These are phyloP conservation scores for Solea solea DNA, from an alignment of 2,113 vertebrate genomes.

Conservation along the genomic window DNA sequence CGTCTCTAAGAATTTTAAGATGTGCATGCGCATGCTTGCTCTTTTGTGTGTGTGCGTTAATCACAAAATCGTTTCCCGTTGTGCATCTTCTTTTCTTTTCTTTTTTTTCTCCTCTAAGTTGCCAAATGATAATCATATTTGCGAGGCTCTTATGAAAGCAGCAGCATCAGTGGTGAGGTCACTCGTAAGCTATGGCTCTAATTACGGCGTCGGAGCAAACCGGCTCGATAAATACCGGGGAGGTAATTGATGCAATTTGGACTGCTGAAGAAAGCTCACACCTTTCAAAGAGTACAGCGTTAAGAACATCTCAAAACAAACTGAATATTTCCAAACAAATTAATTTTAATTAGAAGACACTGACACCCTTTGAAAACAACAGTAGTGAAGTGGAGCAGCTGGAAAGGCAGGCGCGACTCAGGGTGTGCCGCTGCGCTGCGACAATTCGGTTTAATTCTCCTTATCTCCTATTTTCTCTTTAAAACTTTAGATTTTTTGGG, in stretches of 20 bases:
- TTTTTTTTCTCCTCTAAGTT: background rate
- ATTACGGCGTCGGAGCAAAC: slow-evolving; percentile 34
- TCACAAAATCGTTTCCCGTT: background rate
- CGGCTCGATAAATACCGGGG: slow-evolving; percentile 21
- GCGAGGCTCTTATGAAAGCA: slow-evolving; percentile 5
- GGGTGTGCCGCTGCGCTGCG: slow-evolving; percentile 34
- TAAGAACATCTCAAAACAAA: slow-evolving; percentile 12
- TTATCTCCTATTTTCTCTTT: no score
- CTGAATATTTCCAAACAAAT: slow-evolving; percentile 5
- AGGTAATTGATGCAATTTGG: slow-evolving; percentile 8
- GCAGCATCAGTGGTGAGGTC: slow-evolving; percentile 18
- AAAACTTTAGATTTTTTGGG: no score
- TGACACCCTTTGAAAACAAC: slow-evolving; percentile 9
- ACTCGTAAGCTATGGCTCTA: slow-evolving; percentile 8
- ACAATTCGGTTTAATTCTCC: slow-evolving; percentile 47
- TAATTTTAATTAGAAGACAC: slow-evolving; percentile 13
- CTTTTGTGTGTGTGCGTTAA: background rate
- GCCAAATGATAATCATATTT: slow-evolving; percentile 24
- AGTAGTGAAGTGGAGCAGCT: slow-evolving; percentile 1
- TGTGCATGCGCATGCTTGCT: background rate
- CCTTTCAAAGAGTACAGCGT: slow-evolving; percentile 4
- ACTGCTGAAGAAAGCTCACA: slow-evolving; percentile 20
- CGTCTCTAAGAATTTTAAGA: background rate
- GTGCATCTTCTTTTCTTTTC: no score
- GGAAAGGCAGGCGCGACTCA: slow-evolving; percentile 20